These are phyloP conservation scores for Lutjanus argentimaculatus DNA, from an alignment of 2,797 vertebrate genomes.

Conservation along the genomic window DNA sequence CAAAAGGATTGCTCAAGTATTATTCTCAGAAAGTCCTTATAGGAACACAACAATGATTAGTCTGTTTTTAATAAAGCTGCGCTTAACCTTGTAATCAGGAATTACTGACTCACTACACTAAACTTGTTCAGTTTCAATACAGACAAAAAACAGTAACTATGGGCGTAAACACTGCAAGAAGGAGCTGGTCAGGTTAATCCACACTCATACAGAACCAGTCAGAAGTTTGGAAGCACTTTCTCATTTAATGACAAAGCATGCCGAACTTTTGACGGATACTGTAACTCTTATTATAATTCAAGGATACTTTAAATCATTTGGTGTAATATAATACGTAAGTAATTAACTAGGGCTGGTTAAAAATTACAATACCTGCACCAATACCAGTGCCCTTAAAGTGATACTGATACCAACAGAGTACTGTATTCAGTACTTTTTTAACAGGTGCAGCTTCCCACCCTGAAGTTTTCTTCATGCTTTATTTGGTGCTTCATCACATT, in stretches of 20 bases:
- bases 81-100: conserved; percentile 25
- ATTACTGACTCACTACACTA: conserved; percentile 24
- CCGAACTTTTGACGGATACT: no score
- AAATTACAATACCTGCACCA: no score
- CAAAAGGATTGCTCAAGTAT: conserved; percentile 39
- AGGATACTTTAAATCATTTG: background rate
- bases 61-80: conserved; percentile 51
- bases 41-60: conserved; percentile 48
- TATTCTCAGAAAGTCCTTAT: conserved; percentile 35
- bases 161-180: background rate
- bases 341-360: no score
- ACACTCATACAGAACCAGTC: background rate
- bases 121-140: background rate
- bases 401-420: no score
- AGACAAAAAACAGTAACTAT: background rate
- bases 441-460: no score
- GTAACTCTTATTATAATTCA: background rate
- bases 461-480: no score
- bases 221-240: no score
- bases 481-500: no score
- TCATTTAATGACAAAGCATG: no score
- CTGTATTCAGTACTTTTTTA: no score
- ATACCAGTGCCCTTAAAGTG: no score
- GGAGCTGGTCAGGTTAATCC: background rate
- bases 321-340: no score